These are phyloP conservation scores for Diplogasteroides magnus DNA, from an alignment of 1,140 invertebrate genomes.

Conservation along the genomic window DNA sequence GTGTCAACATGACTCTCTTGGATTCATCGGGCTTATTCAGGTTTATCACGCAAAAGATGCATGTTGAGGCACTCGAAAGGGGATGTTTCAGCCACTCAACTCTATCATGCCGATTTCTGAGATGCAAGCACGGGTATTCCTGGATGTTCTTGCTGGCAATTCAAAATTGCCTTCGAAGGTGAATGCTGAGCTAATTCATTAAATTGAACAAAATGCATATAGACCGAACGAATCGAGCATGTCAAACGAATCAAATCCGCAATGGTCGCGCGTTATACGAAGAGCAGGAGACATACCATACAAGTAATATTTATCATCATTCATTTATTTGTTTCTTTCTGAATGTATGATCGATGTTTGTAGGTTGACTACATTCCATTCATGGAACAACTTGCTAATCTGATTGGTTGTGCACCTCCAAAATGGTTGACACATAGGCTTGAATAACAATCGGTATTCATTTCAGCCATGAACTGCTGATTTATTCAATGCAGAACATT, in stretches of 20 bases:
- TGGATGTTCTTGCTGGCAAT: conserved; percentile 31
- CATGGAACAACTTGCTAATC: conserved; percentile 57
- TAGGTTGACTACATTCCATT: conserved; percentile 55
- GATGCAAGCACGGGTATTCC: conserved; percentile 60
- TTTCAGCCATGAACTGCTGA: too few relatives aligned
- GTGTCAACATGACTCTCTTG: conserved; percentile 56
- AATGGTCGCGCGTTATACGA: conserved; percentile 27
- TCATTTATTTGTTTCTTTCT: not conserved
- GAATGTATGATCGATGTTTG: not conserved
- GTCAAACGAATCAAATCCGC: conserved; percentile 3
- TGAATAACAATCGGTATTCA: too few relatives aligned
- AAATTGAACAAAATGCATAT: conserved; percentile 14
- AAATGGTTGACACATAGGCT: conserved; percentile 10
- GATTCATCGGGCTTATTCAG: conserved; percentile 60
- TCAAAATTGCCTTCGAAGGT: conserved; percentile 1
- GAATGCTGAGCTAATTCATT: not conserved
- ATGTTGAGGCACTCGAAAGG: conserved; percentile 54
- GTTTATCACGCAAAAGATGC: conserved; percentile 15
- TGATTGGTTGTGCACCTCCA: conserved; percentile 56
- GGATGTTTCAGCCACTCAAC: conserved; percentile 58
- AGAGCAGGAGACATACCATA: conserved; percentile 39
- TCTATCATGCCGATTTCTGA: conserved; percentile 61
- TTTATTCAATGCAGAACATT: too few relatives aligned
- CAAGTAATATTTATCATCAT: conserved; percentile 47
- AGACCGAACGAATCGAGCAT: conserved; percentile 23